Percentiles rank a stretch among this genome's conserved stretches.
phyloP scores from a whole-genome alignment of 2,113 vertebrate species.

The Tiliqua scincoides region DNA sequence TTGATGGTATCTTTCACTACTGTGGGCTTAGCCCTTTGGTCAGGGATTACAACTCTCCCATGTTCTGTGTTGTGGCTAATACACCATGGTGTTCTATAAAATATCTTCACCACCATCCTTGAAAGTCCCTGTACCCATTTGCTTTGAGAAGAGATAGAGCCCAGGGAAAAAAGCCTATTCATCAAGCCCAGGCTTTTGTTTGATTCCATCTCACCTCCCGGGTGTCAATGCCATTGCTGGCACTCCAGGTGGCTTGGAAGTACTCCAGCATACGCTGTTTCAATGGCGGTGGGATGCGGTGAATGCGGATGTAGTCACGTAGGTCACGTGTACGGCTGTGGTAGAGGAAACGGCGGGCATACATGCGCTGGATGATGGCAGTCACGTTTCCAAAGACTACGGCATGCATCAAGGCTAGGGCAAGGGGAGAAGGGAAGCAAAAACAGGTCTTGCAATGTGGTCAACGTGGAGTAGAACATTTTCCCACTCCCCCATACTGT shows the following conservation, averaged over 20 bases:
- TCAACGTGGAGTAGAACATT: too few relatives aligned
- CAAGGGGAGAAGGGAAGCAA: slow-evolving; percentile 5
- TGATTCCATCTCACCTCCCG: slow-evolving; percentile 62
- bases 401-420: slow-evolving; percentile 76
- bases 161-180: neutral
- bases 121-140: neutral
- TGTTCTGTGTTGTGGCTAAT: neutral
- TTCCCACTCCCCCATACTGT: too few relatives aligned
- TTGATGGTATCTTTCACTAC: neutral
- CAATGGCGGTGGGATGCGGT: slow-evolving; percentile 73
- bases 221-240: slow-evolving; percentile 77
- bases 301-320: slow-evolving; percentile 75
- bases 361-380: slow-evolving; percentile 79
- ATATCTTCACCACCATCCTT: neutral
- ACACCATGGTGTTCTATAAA: neutral
- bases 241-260: slow-evolving; percentile 76
- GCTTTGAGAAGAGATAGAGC: neutral
- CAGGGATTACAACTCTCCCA: neutral
- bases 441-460: neutral
- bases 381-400: slow-evolving; percentile 78
- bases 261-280: slow-evolving; percentile 77
- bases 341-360: slow-evolving; percentile 76
- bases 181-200: neutral
- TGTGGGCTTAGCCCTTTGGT: neutral
- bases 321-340: slow-evolving; percentile 76